These are phyloP conservation scores for Papilio dardanus DNA, from an alignment of 1,140 invertebrate genomes.

Conservation along the genomic window DNA sequence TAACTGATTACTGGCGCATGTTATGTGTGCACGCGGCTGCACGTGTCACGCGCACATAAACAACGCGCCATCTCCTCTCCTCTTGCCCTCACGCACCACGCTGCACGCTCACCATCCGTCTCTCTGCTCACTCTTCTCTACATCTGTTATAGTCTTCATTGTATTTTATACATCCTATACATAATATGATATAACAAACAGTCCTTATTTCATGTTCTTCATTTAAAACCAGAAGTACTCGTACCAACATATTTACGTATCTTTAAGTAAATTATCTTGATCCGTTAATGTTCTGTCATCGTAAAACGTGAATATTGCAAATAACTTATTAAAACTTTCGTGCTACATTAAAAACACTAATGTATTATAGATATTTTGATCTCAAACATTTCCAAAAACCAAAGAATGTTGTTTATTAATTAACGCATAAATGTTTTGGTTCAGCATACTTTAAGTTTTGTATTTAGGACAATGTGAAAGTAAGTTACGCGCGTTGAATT, in stretches of 20 bases:
- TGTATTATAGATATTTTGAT: too few relatives aligned
- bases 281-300: background rate
- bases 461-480: background rate
- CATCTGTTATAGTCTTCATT: background rate
- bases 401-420: conserved; percentile 36
- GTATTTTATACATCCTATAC: background rate
- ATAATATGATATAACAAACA: background rate
- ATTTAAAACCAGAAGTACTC: too few relatives aligned
- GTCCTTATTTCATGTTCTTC: background rate
- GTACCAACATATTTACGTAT: too few relatives aligned
- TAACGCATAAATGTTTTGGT: background rate
- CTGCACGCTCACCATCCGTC: background rate
- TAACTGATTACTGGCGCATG: conserved; percentile 59
- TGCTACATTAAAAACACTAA: too few relatives aligned
- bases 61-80: conserved; percentile 41
- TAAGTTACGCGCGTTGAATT: conserved; percentile 49
- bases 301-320: background rate
- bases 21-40: conserved; percentile 54
- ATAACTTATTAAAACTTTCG: too few relatives aligned
- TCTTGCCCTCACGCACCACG: conserved; percentile 35
- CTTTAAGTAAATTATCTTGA: background rate
- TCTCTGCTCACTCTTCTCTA: background rate
- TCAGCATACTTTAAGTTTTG: background rate
- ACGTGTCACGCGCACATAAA: conserved; percentile 59
- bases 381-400: too few relatives aligned